phyloP scores from a whole-genome alignment of 2,113 vertebrate species.

The Psettodes erumei region DNA sequence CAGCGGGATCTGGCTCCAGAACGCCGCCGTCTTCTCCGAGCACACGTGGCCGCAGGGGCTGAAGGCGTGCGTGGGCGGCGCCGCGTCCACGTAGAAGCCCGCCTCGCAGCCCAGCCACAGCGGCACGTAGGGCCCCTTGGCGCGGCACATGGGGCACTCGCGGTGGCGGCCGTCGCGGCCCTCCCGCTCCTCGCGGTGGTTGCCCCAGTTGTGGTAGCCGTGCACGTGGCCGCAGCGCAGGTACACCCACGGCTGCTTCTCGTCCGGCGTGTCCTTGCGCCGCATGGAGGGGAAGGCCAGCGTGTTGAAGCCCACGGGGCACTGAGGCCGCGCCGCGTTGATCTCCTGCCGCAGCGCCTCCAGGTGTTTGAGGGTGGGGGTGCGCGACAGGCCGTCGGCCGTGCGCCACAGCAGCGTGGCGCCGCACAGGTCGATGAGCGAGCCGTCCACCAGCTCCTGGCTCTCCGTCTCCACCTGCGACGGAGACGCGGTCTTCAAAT shows the following conservation, averaged over 20 bases:
- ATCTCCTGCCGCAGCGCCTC: constrained; percentile 98
- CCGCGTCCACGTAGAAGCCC: constrained; percentile 96
- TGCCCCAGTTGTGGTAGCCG: constrained; percentile 98
- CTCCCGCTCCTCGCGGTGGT: constrained; percentile 84
- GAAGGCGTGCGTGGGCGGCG: constrained; percentile 96
- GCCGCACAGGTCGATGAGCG: constrained; percentile 95
- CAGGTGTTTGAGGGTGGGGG: constrained; percentile 96
- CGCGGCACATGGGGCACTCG: constrained; percentile 98
- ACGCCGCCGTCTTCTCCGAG: constrained; percentile 96
- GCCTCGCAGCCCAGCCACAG: constrained; percentile 98
- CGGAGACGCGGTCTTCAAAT: background rate
- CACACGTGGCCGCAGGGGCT: constrained; percentile 97
- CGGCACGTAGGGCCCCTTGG: constrained; percentile 95
- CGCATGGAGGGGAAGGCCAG: constrained; percentile 98
- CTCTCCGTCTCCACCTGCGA: constrained; percentile 93
- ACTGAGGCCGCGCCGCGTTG: constrained; percentile 96
- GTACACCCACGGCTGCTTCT: constrained; percentile 99
- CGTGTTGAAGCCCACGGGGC: constrained; percentile 99
- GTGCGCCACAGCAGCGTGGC: constrained; percentile 98
- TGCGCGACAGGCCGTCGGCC: constrained; percentile 93
- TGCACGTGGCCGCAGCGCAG: constrained; percentile 98
- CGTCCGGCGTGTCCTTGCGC: constrained; percentile 95
- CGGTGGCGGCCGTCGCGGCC: constrained; percentile 91
- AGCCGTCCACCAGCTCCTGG: constrained; percentile 97
- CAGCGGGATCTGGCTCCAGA: constrained; percentile 98